Evolutionary conservation across 2,888 invertebrate genomes (phyloP).

Genomic region (Ctenicera cuprea): DNA sequence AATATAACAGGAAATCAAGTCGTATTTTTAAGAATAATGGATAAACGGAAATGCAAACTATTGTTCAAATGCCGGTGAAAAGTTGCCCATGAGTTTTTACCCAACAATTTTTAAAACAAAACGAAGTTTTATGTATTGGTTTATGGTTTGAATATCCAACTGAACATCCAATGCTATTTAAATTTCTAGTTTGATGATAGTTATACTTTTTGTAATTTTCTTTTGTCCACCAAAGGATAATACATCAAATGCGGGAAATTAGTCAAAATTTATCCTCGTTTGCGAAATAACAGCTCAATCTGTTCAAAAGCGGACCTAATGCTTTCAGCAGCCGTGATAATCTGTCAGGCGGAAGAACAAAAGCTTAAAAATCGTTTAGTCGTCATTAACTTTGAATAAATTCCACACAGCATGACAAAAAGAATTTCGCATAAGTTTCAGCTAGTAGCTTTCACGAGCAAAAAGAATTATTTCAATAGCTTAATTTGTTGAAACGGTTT

Average conservation of each 20-base stretch:
- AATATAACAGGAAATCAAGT: not conserved
- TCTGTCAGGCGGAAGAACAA: conserved; percentile 30
- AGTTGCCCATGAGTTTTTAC: not conserved
- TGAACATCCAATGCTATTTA: too few species aligned
- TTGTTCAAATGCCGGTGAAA: not conserved
- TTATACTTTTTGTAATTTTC: not conserved
- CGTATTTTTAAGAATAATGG: not conserved
- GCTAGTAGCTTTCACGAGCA: not conserved
- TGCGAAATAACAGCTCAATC: conserved; percentile 24
- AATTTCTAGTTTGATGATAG: too few species aligned
- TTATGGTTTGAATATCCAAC: not conserved
- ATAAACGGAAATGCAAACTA: conserved; percentile 5
- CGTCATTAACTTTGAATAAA: conserved; percentile 26
- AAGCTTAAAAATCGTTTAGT: conserved; percentile 34
- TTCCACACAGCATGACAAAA: not conserved
- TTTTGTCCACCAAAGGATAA: not conserved
- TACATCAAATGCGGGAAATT: conserved; percentile 15
- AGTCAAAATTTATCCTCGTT: conserved; percentile 18
- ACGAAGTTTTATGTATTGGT: not conserved
- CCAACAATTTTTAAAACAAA: not conserved
- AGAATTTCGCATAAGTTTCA: not conserved
- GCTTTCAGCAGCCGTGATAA: conserved; percentile 30
- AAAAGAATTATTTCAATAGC: not conserved
- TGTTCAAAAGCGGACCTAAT: conserved; percentile 16
- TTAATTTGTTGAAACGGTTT: not conserved